Conservation (phyloP, 2,888 invertebrate species). For the Lithophane socia region DNA sequence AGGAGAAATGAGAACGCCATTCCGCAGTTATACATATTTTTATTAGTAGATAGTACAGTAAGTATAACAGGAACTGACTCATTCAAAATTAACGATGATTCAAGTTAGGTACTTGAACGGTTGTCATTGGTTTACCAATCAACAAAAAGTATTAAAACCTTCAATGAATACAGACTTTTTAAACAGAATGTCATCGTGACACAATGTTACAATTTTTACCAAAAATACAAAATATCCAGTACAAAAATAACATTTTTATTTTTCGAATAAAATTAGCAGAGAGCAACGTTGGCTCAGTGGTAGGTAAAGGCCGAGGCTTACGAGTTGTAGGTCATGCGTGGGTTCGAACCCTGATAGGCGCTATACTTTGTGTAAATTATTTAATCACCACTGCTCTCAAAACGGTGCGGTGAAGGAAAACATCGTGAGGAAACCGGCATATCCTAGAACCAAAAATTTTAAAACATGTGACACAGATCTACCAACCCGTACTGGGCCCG, state of each 20-base stretch:
- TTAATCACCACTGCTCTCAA: no score
- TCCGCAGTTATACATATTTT: neutral
- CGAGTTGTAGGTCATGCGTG: no score
- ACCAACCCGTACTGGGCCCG: no score
- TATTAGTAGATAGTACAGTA: neutral
- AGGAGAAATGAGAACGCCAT: neutral
- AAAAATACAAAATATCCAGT: neutral
- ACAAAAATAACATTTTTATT: neutral
- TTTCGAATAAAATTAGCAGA: constrained; percentile 3
- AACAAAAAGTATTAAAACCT: constrained; percentile 18
- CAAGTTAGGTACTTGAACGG: constrained; percentile 15
- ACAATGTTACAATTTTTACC: constrained; percentile 14
- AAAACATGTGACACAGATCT: no score
- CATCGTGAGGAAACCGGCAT: no score
- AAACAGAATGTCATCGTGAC: neutral
- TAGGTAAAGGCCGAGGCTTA: no score
- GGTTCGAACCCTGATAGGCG: no score
- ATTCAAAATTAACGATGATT: constrained; percentile 27
- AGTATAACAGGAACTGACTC: constrained; percentile 29
- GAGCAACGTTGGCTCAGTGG: no score
- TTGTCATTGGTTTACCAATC: neutral
- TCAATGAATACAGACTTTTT: neutral
- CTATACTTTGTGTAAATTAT: no score
- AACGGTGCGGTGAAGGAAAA: no score
- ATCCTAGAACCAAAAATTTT: no score